Percentiles rank a stretch among this genome's conserved stretches.
Evolutionary conservation across 2,797 vertebrate genomes (phyloP).

Genomic region (Acanthornis magna): DNA sequence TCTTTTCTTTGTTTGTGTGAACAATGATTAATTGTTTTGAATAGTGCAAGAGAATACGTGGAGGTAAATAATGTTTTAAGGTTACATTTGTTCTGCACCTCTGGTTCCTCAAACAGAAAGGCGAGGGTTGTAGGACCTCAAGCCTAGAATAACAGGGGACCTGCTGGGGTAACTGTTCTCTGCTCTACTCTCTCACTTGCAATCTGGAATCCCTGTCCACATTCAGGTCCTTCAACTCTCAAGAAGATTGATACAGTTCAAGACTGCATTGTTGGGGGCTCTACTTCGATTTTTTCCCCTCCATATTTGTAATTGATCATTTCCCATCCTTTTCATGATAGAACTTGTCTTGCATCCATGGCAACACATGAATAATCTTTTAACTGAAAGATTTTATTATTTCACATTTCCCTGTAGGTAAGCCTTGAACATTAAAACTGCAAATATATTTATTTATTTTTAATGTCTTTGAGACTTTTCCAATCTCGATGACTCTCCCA

Average conservation of each 20-base stretch:
- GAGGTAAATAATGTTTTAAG: not conserved
- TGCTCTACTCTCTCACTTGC: not conserved
- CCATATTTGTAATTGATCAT: not conserved
- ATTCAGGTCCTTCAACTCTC: not conserved
- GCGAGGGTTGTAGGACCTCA: not conserved
- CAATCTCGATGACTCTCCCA: not conserved
- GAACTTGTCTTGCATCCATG: not conserved
- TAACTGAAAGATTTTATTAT: not conserved
- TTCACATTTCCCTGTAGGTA: not conserved
- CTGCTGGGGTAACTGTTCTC: not conserved
- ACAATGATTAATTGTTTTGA: not conserved
- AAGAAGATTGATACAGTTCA: not conserved
- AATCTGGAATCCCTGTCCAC: not conserved
- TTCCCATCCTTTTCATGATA: not conserved
- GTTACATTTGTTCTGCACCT: not conserved
- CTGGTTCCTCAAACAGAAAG: not conserved
- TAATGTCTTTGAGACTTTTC: not conserved
- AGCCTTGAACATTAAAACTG: not conserved
- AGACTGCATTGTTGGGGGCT: not conserved
- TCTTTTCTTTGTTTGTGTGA: not conserved
- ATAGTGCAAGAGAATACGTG: not conserved
- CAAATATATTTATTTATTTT: constrained; percentile 1
- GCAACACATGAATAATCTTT: not conserved
- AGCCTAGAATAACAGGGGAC: not conserved
- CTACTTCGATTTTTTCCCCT: not conserved